These are phyloP conservation scores for Malurus elegans DNA, from an alignment of 2,113 vertebrate genomes.

Conservation along the genomic window DNA sequence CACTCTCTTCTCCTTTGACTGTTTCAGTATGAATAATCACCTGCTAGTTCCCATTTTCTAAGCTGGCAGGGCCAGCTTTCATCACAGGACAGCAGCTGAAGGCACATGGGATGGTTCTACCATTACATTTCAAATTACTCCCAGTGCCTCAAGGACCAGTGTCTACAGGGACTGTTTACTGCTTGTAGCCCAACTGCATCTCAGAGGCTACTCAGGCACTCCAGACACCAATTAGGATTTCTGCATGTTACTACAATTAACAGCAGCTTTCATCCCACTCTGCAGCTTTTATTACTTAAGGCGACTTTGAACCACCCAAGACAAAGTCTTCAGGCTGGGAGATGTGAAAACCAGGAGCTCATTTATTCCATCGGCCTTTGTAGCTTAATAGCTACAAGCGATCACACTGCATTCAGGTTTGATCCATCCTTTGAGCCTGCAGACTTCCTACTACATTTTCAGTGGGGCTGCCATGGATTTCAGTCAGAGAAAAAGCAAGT, in stretches of 20 bases:
- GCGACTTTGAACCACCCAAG: background rate
- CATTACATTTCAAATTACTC: background rate
- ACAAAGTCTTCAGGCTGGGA: background rate
- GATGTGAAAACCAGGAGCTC: background rate
- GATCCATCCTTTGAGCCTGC: background rate
- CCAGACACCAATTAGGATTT: background rate
- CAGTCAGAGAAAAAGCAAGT: background rate
- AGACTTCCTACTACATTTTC: background rate
- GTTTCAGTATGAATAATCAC: constrained; percentile 24
- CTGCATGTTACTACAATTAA: background rate
- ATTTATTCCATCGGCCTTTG: background rate
- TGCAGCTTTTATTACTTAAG: background rate
- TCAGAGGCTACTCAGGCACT: background rate
- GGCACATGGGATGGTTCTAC: background rate
- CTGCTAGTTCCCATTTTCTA: background rate
- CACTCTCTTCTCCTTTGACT: background rate
- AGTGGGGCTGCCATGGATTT: background rate
- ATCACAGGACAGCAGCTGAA: background rate
- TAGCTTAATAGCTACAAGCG: background rate
- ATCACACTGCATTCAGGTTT: background rate
- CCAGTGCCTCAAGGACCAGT: background rate
- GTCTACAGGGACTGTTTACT: background rate
- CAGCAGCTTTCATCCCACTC: background rate
- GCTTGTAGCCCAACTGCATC: background rate
- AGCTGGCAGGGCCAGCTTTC: background rate